A percentile compares a stretch with the other conserved stretches of the same genome.
phyloP scores from a whole-genome alignment of 2,888 invertebrate genomes.

The Melinaea marsaeus region DNA sequence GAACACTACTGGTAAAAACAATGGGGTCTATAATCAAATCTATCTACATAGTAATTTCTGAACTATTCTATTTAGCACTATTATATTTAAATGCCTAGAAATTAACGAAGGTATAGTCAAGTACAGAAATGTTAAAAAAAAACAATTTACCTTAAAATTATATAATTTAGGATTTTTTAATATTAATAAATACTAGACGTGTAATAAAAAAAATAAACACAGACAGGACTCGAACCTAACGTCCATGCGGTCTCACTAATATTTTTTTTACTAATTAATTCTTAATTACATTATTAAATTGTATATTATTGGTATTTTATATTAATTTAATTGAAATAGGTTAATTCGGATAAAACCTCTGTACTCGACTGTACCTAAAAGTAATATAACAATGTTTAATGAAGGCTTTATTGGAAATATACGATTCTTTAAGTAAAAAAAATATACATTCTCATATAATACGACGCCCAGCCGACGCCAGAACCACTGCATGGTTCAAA shows the following conservation, averaged over 20 bases:
- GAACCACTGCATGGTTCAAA: background rate
- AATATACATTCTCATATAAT: background rate
- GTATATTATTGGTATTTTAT: background rate
- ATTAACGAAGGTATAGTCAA: conserved; percentile 11
- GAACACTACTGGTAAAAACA: conserved; percentile 24
- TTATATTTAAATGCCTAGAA: conserved; percentile 19
- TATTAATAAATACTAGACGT: too few relatives aligned
- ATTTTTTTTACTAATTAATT: background rate
- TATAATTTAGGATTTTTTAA: too few relatives aligned
- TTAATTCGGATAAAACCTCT: conserved; percentile 12
- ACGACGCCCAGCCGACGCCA: background rate
- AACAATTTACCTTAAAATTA: background rate
- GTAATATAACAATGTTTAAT: conserved; percentile 16
- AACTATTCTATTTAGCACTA: conserved; percentile 18
- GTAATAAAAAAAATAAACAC: too few relatives aligned
- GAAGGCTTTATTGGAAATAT: conserved; percentile 21
- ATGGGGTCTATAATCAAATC: conserved; percentile 20
- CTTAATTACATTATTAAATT: background rate
- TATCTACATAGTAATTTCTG: conserved; percentile 24
- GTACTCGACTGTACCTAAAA: conserved; percentile 17
- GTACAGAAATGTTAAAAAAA: conserved; percentile 13
- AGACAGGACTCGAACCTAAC: too few relatives aligned
- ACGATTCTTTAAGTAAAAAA: background rate
- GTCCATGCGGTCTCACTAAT: too few relatives aligned
- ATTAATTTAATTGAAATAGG: background rate